Evolutionary conservation across 2,888 invertebrate genomes (phyloP), one percentile per base, ranked within the genome.

Genomic region (Phaonia tiefii): DNA sequence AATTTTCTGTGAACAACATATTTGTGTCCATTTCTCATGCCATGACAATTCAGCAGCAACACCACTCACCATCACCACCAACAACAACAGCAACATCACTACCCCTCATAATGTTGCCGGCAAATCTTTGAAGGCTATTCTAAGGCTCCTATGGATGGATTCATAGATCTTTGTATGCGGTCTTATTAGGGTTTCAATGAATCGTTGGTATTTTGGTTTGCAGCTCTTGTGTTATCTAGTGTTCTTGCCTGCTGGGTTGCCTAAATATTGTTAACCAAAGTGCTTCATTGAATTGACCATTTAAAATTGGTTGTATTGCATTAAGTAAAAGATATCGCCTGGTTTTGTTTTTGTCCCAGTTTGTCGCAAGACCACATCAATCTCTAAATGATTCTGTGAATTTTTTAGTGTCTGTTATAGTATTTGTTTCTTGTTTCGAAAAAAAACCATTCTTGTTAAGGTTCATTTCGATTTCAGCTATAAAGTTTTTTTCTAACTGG

Each of bases 1-100:
- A 80, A 66, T 65, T 76, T 76, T 80, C 65, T 63, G 42, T 65
- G 49, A 73, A 73, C 49, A 73, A 73, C 49, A 73, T 70, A 69
- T 70, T 74, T 80, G 46, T 66, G 15, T 58, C 42, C 58, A 39
- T 46, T 63, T 63, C 42, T 54, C 44, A 63, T 73, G 51, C 20
- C 37, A 54, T 65, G n/a, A 17, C n/a, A 65, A 37, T 44, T 22
- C 11, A 39, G 1, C 44, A 13, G 15, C 31, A 37, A 37, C 13
- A 17, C 7, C 13, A 37, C 10, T 10, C 37, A 10, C 13, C 5
- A 44, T 44, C 44, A 44, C 13, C 44, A 8, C 11, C 44, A 11
- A 10, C 49, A 49, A 3, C 51, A 51, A 31, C 46, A 17, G 26
- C 20, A 51, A 51, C 26, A 54, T n/a, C n/a, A 69, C n/a, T 49